Base-by-base conservation (phyloP, 2,888 invertebrate species). In the Brassicogethes aeneus region DNA sequence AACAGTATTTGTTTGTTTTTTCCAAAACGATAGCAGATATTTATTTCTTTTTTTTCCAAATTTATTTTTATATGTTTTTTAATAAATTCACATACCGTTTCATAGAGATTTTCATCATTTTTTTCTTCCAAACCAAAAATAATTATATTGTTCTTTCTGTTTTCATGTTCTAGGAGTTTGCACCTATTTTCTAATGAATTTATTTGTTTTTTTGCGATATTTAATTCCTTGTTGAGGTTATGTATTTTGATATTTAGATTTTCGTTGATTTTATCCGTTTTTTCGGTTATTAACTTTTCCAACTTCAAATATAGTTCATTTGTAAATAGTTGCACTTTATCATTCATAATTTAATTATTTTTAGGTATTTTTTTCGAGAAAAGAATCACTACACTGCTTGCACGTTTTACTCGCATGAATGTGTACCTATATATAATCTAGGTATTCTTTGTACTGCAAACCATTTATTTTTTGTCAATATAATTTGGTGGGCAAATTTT, bases 41-140 rank as follows among this genome's bases (percentile, higher is more conserved):
- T n/a, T n/a, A n/a, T n/a, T n/a, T n/a, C n/a, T n/a, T n/a, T n/a
- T n/a, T n/a, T n/a, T n/a, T n/a, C n/a, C n/a, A n/a, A n/a, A n/a
- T 23, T 23, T 23, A 23, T 10, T 23, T 23, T 23, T 23, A 23
- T 23, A 7, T 23, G 23, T 23, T 23, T 23, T 7, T 23, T 23
- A 10, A 23, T 23, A 23, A 23, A 23, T 23, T 23, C 23, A 23
- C 23, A 23, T n/a, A n/a, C n/a, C n/a, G n/a, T n/a, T n/a, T n/a
- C n/a, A n/a, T n/a, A n/a, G n/a, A n/a, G n/a, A n/a, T 23, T 23
- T 23, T 23, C 23, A 23, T 23, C 23, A 23, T 23, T 23, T 23
- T 23, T 10, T 23, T 23, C 23, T 10, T 23, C 23, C 23, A 23
- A 23, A 23, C 23, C 23, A 23, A 23, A 23, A 23, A 23, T 23